A percentile compares a stretch with the other conserved stretches of the same genome.
phyloP scores from a whole-genome alignment of 2,113 vertebrate species.

The Murina feae region DNA sequence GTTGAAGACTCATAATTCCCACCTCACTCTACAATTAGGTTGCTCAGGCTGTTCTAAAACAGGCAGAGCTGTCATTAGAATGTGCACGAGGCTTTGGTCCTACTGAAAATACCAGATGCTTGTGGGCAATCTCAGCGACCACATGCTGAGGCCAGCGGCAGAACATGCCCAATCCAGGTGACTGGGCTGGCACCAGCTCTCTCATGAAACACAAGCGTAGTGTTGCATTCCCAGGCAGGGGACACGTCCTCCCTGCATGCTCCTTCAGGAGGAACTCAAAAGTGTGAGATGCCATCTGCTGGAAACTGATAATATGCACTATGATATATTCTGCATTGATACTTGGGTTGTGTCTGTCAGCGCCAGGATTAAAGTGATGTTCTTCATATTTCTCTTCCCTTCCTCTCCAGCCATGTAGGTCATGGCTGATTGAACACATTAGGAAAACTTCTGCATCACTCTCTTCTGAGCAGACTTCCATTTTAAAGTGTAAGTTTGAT shows the following conservation, averaged over 20 bases:
- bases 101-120: constrained; percentile 39
- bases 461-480: background rate
- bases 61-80: background rate
- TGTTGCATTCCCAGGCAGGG: background rate
- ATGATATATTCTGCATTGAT: fast-evolving
- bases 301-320: constrained; percentile 25
- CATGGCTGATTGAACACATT: background rate
- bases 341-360: no score
- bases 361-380: no score
- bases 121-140: constrained; percentile 36
- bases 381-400: background rate
- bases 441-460: background rate
- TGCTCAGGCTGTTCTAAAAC: constrained; percentile 34
- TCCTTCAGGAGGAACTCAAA: background rate
- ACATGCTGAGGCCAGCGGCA: background rate
- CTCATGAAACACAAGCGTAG: background rate
- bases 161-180: background rate
- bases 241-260: background rate
- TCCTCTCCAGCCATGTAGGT: no score
- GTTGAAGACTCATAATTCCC: constrained; percentile 60
- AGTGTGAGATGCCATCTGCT: constrained; percentile 50
- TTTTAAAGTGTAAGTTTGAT: background rate
- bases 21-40: constrained; percentile 59
- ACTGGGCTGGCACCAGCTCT: background rate
- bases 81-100: background rate